Percentiles rank a stretch among this genome's conserved stretches.
Evolutionary conservation across 2,888 invertebrate genomes (phyloP).

Genomic region (Diachrysia chrysitis): DNA sequence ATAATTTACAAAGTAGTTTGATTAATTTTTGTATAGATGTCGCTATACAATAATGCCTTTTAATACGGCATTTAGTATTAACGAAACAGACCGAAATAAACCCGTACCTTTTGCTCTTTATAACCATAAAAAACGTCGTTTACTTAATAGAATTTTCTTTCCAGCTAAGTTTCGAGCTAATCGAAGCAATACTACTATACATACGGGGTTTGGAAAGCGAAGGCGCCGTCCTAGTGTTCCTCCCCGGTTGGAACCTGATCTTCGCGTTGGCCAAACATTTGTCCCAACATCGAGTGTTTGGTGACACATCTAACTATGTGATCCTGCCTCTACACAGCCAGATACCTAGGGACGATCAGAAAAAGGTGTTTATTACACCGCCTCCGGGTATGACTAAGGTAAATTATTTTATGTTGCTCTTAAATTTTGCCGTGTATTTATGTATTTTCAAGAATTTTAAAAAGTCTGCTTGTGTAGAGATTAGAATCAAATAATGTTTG

Average conservation of each 20-base stretch:
- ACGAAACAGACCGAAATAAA: no score
- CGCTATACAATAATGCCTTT: no score
- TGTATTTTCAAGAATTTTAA: no score
- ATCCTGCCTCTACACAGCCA: constrained; percentile 99
- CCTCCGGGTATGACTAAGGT: constrained; percentile 96
- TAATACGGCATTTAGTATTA: no score
- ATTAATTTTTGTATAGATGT: no score
- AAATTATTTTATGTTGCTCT: constrained; percentile 5
- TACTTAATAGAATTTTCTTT: constrained; percentile 6
- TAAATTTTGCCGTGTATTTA: no score
- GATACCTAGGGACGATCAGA: constrained; percentile 98
- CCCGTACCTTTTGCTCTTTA: no score
- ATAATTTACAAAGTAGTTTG: no score
- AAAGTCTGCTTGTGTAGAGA: no score
- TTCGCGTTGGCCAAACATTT: constrained; percentile 96
- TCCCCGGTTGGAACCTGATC: constrained; percentile 99
- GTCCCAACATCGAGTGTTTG: constrained; percentile 91
- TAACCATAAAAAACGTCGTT: no score
- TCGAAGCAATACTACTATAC: constrained; percentile 93
- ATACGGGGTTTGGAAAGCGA: constrained; percentile 90
- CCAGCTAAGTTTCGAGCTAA: constrained; percentile 95
- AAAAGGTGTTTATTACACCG: constrained; percentile 96
- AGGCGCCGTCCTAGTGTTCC: constrained; percentile 97
- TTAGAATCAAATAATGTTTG: no score
- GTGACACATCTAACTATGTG: constrained; percentile 90